A percentile compares a stretch with the other conserved stretches of the same genome.
Evolutionary conservation across 1,140 invertebrate genomes (phyloP).

Genomic region (Meloidogyne floridensis): DNA sequence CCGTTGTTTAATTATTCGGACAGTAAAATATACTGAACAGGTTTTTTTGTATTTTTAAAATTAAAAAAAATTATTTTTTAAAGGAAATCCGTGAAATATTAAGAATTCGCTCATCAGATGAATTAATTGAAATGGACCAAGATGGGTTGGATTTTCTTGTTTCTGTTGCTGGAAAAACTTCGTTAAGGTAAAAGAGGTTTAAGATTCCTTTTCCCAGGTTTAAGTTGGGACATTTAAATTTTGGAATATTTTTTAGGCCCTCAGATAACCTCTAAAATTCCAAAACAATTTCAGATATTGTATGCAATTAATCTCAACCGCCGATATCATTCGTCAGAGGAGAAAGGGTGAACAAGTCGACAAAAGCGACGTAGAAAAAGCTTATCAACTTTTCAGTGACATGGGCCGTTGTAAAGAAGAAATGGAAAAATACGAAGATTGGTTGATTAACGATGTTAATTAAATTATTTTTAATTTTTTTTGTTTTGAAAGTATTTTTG

Average conservation of each 20-base stretch:
- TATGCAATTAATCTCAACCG: constrained; percentile 96
- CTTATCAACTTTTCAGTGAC: constrained; percentile 90
- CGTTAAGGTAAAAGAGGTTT: constrained; percentile 67
- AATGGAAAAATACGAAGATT: constrained; percentile 79
- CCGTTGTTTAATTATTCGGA: constrained; percentile 86
- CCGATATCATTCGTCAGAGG: constrained; percentile 80
- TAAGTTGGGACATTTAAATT: too few relatives aligned
- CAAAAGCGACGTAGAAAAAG: constrained; percentile 87
- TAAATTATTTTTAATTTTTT: constrained; percentile 24
- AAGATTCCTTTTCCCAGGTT: too few relatives aligned
- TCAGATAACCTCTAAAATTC: too few relatives aligned
- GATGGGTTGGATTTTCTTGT: constrained; percentile 89
- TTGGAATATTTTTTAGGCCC: too few relatives aligned
- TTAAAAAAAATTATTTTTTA: neutral
- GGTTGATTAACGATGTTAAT: constrained; percentile 45
- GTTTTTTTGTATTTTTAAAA: constrained; percentile 30
- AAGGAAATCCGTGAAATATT: constrained; percentile 56
- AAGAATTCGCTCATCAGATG: constrained; percentile 75
- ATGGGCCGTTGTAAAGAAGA: constrained; percentile 88
- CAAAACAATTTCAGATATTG: constrained; percentile 73
- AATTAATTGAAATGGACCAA: constrained; percentile 90
- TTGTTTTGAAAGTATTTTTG: constrained; percentile 11
- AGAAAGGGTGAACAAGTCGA: constrained; percentile 67
- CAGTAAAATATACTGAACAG: constrained; percentile 82
- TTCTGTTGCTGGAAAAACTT: constrained; percentile 85